Evolutionary conservation across 37 sponge, comb jelly and placozoan species (phyloP).

Genomic region (Oopsacas minuta): DNA sequence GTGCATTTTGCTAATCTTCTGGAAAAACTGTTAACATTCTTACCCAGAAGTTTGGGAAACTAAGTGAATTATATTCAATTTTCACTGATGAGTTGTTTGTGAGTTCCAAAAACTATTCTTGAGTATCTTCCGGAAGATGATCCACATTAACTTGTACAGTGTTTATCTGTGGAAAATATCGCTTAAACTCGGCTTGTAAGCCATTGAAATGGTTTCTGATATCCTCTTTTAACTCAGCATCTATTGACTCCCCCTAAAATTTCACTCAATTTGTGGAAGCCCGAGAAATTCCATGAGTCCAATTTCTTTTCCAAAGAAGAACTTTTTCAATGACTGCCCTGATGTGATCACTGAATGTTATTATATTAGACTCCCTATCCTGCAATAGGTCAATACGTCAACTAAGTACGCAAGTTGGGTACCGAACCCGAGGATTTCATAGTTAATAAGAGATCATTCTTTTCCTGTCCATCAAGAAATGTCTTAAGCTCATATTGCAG

Average conservation of each 20-base stretch:
- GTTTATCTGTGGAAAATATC: slow-evolving; percentile 6
- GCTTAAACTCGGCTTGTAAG: not conserved
- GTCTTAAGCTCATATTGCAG: slow-evolving; percentile 3
- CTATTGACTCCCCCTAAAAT: not conserved
- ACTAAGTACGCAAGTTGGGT: slow-evolving; percentile 13
- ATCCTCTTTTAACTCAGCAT: not conserved
- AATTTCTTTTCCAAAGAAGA: slow-evolving; percentile 18
- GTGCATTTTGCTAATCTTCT: not conserved
- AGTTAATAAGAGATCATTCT: slow-evolving; percentile 9
- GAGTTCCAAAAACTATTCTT: slow-evolving; percentile 19
- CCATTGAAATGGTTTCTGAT: not conserved
- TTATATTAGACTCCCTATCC: not conserved
- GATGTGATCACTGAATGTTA: slow-evolving; percentile 15
- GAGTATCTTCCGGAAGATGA: not conserved
- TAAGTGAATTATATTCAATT: slow-evolving; percentile 15
- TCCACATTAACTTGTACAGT: not conserved
- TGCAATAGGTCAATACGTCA: not conserved
- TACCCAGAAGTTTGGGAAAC: slow-evolving; percentile 14
- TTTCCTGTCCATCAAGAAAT: slow-evolving; percentile 12
- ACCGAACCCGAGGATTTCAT: not conserved
- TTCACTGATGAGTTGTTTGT: slow-evolving; percentile 12
- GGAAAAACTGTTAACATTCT: not conserved
- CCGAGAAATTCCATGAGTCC: slow-evolving; percentile 14
- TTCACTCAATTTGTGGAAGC: slow-evolving; percentile 16
- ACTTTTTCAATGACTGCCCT: slow-evolving; percentile 14